Percentiles rank a stretch among this genome's conserved stretches.
Conservation (phyloP, 1,140 invertebrate genomes). For the Eumeta japonica region DNA sequence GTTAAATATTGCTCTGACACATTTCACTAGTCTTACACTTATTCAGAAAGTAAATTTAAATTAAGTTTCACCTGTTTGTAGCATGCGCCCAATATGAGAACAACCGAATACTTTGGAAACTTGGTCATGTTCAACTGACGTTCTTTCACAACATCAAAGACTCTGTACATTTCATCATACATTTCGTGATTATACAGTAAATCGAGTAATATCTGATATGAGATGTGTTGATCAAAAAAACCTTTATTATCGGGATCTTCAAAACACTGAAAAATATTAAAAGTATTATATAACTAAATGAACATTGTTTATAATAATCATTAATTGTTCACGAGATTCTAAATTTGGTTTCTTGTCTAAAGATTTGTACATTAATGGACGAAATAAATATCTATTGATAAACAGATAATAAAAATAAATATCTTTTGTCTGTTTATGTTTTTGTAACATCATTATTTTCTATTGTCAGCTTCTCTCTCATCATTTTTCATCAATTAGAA, state of each 20-base stretch:
- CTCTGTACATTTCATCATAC: conserved; percentile 67
- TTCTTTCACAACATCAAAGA: conserved; percentile 62
- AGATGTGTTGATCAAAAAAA: conserved; percentile 72
- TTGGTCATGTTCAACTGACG: conserved; percentile 61
- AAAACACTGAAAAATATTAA: conserved; percentile 61
- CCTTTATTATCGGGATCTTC: conserved; percentile 60
- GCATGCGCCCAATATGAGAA: conserved; percentile 67
- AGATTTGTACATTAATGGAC: too few species aligned
- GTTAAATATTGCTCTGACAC: too few species aligned
- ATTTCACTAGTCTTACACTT: too few species aligned
- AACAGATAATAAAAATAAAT: too few species aligned
- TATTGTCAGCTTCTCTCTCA: too few species aligned
- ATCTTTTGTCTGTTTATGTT: too few species aligned
- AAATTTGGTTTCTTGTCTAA: too few species aligned
- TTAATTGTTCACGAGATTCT: neutral
- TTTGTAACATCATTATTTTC: too few species aligned
- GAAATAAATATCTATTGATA: too few species aligned
- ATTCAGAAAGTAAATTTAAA: neutral
- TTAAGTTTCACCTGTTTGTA: conserved; percentile 67
- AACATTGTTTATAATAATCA: neutral
- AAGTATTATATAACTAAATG: conserved; percentile 4
- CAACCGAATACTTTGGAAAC: conserved; percentile 67
- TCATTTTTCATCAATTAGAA: too few species aligned
- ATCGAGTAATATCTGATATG: conserved; percentile 70
- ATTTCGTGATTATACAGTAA: conserved; percentile 68